phyloP scores from a whole-genome alignment of 1,140 invertebrate species.

The Trialeurodes vaporariorum region DNA sequence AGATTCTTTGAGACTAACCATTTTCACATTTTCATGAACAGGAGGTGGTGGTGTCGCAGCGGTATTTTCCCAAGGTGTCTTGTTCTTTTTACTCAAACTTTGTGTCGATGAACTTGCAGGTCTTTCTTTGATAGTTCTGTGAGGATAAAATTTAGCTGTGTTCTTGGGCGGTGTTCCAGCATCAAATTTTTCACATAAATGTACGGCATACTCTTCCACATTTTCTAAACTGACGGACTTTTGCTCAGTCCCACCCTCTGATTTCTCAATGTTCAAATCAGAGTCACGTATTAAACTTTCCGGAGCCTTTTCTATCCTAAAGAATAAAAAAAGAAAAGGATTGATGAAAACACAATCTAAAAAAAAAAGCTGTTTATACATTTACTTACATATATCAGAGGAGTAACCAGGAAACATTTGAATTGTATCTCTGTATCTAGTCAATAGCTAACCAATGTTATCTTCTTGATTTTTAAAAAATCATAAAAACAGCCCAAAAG shows the following conservation, averaged over 20 bases:
- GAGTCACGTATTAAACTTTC: slow-evolving; percentile 44
- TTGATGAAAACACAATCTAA: slow-evolving; percentile 9
- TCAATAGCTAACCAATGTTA: no score
- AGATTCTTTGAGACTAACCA: neutral
- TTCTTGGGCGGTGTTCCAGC: neutral
- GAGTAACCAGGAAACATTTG: no score
- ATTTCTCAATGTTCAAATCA: slow-evolving; percentile 42
- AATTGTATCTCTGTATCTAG: no score
- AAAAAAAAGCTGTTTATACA: slow-evolving; percentile 10
- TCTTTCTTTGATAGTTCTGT: neutral
- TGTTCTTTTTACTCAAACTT: neutral
- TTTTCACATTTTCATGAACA: neutral
- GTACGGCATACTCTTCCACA: neutral
- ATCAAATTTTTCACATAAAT: neutral
- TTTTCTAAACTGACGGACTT: neutral
- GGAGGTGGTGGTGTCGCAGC: neutral
- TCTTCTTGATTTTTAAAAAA: no score
- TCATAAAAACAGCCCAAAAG: no score
- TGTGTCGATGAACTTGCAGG: neutral
- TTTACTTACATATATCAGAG: no score
- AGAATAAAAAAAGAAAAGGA: slow-evolving; percentile 16
- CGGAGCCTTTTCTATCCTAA: slow-evolving; percentile 37
- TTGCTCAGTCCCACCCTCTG: no score
- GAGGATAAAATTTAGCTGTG: neutral
- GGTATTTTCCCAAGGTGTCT: neutral